These are phyloP conservation scores for Hydrotaea cyrtoneurina DNA, from an alignment of 2,888 invertebrate species.

Conservation along the genomic window DNA sequence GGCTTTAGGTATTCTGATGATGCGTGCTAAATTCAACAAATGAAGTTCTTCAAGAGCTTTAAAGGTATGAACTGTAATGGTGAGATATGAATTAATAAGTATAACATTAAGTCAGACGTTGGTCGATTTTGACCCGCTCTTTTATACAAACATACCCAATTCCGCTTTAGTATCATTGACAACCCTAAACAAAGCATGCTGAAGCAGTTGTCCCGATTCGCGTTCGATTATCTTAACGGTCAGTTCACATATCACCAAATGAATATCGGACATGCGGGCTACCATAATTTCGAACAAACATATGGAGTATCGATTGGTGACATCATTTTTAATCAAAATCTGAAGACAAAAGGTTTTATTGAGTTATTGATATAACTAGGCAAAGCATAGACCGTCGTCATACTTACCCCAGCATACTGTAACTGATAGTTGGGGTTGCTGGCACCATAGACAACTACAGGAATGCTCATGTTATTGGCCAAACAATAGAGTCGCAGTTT, in stretches of 20 bases:
- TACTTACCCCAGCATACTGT: slow-evolving; percentile 73
- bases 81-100: neutral
- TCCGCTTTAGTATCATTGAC: slow-evolving; percentile 58
- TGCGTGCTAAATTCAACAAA: slow-evolving; percentile 20
- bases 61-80: slow-evolving; percentile 54
- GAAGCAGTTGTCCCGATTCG: slow-evolving; percentile 58
- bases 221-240: slow-evolving; percentile 66
- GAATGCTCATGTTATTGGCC: slow-evolving; percentile 73
- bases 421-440: slow-evolving; percentile 56
- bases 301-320: slow-evolving; percentile 47
- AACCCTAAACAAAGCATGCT: slow-evolving; percentile 52
- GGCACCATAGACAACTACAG: slow-evolving; percentile 72
- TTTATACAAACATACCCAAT: slow-evolving; percentile 55
- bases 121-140: too few species aligned
- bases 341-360: too few species aligned
- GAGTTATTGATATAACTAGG: neutral
- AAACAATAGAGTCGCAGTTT: slow-evolving; percentile 72
- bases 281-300: slow-evolving; percentile 68
- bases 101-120: neutral
- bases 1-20: slow-evolving; percentile 33
- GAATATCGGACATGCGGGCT: slow-evolving; percentile 67
- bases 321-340: slow-evolving; percentile 65
- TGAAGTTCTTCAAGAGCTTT: slow-evolving; percentile 46
- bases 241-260: slow-evolving; percentile 69
- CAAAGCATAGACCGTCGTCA: neutral